Conservation (phyloP, 1,140 invertebrate genomes). For the Drosophila nannoptera region DNA sequence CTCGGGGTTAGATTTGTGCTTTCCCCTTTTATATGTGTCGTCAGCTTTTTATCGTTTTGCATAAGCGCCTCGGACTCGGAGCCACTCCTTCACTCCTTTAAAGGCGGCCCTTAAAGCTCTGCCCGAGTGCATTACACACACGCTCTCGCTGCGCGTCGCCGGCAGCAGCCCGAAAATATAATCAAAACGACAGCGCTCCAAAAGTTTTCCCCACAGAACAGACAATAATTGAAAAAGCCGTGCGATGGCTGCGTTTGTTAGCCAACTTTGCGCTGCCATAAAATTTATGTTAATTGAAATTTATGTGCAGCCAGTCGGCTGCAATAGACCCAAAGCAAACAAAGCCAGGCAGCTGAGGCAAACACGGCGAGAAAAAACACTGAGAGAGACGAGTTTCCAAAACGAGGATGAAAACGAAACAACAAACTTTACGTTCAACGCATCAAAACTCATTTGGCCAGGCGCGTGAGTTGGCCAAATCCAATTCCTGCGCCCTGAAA, state of each 20-base stretch:
- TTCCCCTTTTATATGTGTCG: conserved; percentile 39
- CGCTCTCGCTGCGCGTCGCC: conserved; percentile 7
- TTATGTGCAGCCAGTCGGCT: conserved; percentile 53
- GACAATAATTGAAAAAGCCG: conserved; percentile 71
- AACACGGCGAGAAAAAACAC: conserved; percentile 9
- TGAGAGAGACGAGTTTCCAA: background rate
- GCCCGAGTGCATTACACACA: conserved; percentile 47
- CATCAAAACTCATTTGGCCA: conserved; percentile 41
- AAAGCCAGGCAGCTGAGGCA: conserved; percentile 1
- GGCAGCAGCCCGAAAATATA: conserved; percentile 14
- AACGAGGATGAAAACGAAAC: too few species aligned
- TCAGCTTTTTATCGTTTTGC: conserved; percentile 69
- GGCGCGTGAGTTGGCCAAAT: conserved; percentile 13
- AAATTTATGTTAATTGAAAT: conserved; percentile 77
- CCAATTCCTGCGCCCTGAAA: too few species aligned
- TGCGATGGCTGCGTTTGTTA: conserved; percentile 37
- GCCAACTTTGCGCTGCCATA: conserved; percentile 57
- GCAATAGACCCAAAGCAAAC: conserved; percentile 13
- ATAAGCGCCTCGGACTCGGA: conserved; percentile 68
- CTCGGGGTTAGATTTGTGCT: conserved; percentile 62
- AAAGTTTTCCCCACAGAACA: conserved; percentile 56
- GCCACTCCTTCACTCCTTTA: conserved; percentile 32
- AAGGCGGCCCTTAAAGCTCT: conserved; percentile 31
- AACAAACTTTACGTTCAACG: conserved; percentile 20
- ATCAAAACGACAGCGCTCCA: conserved; percentile 26